These are phyloP conservation scores for Heteropelma amictum DNA, from an alignment of 2,888 invertebrate species.

Conservation along the genomic window DNA sequence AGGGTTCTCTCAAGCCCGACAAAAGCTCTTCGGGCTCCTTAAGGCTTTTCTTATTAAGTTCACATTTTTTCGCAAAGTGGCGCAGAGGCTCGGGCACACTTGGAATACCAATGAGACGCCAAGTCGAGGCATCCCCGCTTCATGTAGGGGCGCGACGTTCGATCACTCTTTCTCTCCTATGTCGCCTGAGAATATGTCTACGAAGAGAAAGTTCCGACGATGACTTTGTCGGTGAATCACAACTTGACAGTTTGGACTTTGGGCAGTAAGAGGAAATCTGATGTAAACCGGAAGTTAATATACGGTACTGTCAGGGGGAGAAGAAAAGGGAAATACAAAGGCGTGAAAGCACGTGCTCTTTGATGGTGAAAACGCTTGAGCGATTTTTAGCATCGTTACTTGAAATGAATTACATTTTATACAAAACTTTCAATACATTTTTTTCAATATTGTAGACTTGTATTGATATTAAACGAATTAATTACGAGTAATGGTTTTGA, in stretches of 20 bases:
- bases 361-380: conserved; percentile 19
- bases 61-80: conserved; percentile 76
- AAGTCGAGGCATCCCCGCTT: conserved; percentile 59
- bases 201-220: conserved; percentile 53
- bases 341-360: neutral
- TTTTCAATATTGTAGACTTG: too few relatives aligned
- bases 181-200: conserved; percentile 22
- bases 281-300: conserved; percentile 29
- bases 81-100: conserved; percentile 66
- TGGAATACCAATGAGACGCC: conserved; percentile 75
- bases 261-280: conserved; percentile 12
- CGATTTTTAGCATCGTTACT: too few relatives aligned
- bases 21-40: conserved; percentile 72
- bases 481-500: too few relatives aligned
- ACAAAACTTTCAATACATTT: too few relatives aligned
- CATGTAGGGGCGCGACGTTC: conserved; percentile 55
- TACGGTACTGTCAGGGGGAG: neutral
- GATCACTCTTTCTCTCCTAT: conserved; percentile 3
- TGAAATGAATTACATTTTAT: too few relatives aligned
- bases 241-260: conserved; percentile 47
- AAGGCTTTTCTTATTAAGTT: conserved; percentile 77
- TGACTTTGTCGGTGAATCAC: conserved; percentile 52
- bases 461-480: too few relatives aligned
- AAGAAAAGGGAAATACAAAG: neutral
- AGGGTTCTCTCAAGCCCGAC: conserved; percentile 59